Evolutionary conservation across 2,797 vertebrate genomes (phyloP).

Genomic region (Otolemur crassicaudatus): DNA sequence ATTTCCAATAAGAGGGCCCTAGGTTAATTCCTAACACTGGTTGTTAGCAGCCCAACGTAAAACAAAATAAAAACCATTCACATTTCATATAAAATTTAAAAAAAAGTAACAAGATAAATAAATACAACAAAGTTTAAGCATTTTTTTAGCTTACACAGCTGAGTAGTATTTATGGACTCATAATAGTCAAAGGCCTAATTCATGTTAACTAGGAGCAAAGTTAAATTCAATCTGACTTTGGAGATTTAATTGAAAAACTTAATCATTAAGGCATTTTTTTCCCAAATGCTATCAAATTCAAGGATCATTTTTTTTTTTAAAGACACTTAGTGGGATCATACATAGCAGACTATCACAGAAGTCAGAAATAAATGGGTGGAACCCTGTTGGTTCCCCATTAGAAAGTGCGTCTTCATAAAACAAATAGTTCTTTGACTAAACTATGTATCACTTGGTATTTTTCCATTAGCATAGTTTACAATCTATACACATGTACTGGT

Average conservation of each 20-base stretch:
- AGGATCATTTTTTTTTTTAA: slow-evolving; percentile 68
- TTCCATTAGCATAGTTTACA: not conserved
- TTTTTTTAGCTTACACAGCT: slow-evolving; percentile 69
- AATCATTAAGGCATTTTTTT: slow-evolving; percentile 85
- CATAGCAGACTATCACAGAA: slow-evolving; percentile 75
- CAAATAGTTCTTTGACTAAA: slow-evolving; percentile 32
- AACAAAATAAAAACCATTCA: slow-evolving; percentile 64
- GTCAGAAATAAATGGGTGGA: slow-evolving; percentile 50
- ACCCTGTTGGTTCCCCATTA: slow-evolving; percentile 62
- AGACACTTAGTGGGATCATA: slow-evolving; percentile 83
- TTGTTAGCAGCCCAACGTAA: slow-evolving; percentile 59
- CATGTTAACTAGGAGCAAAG: slow-evolving; percentile 36
- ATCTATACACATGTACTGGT: slow-evolving; percentile 6
- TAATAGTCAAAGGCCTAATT: not conserved
- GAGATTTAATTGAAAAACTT: slow-evolving; percentile 52
- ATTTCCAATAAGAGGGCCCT: not conserved
- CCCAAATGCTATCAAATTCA: slow-evolving; percentile 69
- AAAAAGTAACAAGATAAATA: slow-evolving; percentile 57
- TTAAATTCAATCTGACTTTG: slow-evolving; percentile 19
- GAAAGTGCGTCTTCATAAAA: slow-evolving; percentile 71
- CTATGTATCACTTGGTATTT: not conserved
- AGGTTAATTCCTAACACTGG: slow-evolving; percentile 40
- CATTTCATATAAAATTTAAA: slow-evolving; percentile 67
- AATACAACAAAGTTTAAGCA: slow-evolving; percentile 35
- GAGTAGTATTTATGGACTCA: slow-evolving; percentile 47